Percentiles rank a stretch among this genome's conserved stretches.
Evolutionary conservation across 2,797 vertebrate genomes (phyloP).

Genomic region (Podarcis siculus): DNA sequence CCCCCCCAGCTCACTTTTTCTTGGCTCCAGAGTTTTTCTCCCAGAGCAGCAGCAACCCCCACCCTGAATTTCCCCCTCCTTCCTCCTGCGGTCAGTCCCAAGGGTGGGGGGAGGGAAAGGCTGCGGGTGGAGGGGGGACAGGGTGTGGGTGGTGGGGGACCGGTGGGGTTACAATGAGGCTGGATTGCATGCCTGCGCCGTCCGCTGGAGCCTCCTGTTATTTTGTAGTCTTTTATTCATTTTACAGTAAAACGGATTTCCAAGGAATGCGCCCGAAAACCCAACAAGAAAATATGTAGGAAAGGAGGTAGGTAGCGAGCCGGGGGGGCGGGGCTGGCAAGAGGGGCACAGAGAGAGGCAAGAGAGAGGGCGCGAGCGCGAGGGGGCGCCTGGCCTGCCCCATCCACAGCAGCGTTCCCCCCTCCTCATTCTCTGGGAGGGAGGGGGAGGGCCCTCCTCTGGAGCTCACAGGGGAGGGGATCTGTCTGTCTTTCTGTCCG

Average conservation of each 20-base stretch:
- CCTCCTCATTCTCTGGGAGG: background rate
- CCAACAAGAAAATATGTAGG: slow-evolving; percentile 99
- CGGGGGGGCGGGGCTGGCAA: slow-evolving; percentile 74
- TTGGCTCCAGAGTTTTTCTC: slow-evolving; percentile 75
- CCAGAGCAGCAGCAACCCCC: slow-evolving; percentile 64
- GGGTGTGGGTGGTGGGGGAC: slow-evolving; percentile 52
- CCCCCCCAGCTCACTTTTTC: slow-evolving; percentile 47
- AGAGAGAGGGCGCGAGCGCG: slow-evolving; percentile 76
- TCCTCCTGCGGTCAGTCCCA: slow-evolving; percentile 26
- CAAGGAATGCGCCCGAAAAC: slow-evolving; percentile 99
- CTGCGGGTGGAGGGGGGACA: slow-evolving; percentile 66
- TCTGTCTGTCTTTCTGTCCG: background rate
- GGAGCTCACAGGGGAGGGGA: background rate
- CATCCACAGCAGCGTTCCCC: background rate
- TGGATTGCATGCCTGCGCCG: slow-evolving; percentile 91
- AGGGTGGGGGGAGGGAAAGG: slow-evolving; percentile 42
- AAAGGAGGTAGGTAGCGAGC: slow-evolving; percentile 99
- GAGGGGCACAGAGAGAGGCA: slow-evolving; percentile 81
- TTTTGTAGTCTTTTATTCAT: slow-evolving; percentile 99
- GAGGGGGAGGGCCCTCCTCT: background rate
- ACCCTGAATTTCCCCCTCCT: slow-evolving; percentile 42
- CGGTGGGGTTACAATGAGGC: slow-evolving; percentile 65
- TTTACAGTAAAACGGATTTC: slow-evolving; percentile 99
- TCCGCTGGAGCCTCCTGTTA: slow-evolving; percentile 97
- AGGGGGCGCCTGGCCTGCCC: slow-evolving; percentile 60